Base-by-base conservation (phyloP, 2,888 invertebrate genomes). In the Agonopterix subpropinquella region DNA sequence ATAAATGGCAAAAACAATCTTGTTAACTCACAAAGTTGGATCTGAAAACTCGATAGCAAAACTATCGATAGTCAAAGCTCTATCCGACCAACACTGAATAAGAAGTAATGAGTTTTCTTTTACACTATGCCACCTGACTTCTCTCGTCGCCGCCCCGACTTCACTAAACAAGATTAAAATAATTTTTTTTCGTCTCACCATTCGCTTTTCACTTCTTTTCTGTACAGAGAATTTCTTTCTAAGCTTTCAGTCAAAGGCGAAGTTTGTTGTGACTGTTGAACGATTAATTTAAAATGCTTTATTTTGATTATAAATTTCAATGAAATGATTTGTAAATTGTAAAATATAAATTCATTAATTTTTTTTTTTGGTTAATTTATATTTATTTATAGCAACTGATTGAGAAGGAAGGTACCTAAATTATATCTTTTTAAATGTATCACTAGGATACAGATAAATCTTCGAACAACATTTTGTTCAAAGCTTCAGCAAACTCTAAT, bases 91-190 rank as follows among this genome's bases (percentile, higher is more conserved):
- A 58, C 66, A 71, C 67, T 78, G 81, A 83, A 84, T 83, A 78
- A 85, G 82, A 77, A 85, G 80, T 83, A 85, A 86, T 83, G 86
- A 86, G 82, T 82, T 86, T 86, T 86, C 85, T 84, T 82, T 82
- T 71, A 70, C 75, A 76, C 67, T 70, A 67, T 67, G 68, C 71
- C 76, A 83, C 84, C 84, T 85, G 83, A 82, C 80, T 84, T 73
- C 68, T 67, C 65, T 70, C 66, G 67, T 63, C 70, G 73, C 73
- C 77, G 75, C 69, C 67, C 71, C 73, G 73, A 75, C 77, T 72
- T 65, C 65, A 68, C 83, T 80, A 80, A 84, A 83, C 73, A 80
- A 80, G 80, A 83, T 83, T 83, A 83, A 80, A 80, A 77, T 74
- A 64, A 73, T 75, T 78, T 77, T 76, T 77, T 73, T 74, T 72